phyloP scores from a whole-genome alignment of 2,888 invertebrate species.

The Pristionchus arcanus region DNA sequence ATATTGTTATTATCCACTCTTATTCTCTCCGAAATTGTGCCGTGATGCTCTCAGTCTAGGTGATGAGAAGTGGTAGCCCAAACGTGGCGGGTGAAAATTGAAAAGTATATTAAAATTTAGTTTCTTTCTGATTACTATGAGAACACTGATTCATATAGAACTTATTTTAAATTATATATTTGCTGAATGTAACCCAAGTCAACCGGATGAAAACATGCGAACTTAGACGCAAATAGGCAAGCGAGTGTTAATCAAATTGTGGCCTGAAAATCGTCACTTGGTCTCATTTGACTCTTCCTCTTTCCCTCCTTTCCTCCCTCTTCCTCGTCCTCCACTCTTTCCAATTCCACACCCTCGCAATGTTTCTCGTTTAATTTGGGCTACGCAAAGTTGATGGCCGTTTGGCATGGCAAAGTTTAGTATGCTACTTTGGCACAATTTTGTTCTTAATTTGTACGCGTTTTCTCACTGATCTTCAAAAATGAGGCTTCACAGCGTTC shows the following conservation, averaged over 20 bases:
- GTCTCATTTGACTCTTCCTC: neutral
- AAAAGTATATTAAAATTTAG: too few relatives aligned
- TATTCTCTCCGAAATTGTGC: too few relatives aligned
- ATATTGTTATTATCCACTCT: too few relatives aligned
- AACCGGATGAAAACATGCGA: neutral
- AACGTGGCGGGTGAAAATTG: too few relatives aligned
- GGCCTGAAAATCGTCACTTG: neutral
- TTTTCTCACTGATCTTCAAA: neutral
- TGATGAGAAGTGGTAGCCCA: too few relatives aligned
- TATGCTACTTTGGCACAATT: too few relatives aligned
- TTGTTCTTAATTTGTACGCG: too few relatives aligned
- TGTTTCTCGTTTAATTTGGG: neutral
- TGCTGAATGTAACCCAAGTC: neutral
- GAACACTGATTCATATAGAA: too few relatives aligned
- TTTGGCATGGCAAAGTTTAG: neutral
- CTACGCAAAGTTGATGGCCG: neutral
- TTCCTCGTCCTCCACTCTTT: neutral
- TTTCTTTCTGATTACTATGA: too few relatives aligned
- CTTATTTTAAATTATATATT: neutral
- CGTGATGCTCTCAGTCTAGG: too few relatives aligned
- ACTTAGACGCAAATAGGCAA: neutral
- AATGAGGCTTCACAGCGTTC: too few relatives aligned
- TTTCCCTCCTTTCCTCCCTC: neutral
- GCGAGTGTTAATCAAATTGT: neutral
- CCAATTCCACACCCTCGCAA: constrained; percentile 15